These are phyloP conservation scores for Coptodon rendalli DNA, from an alignment of 2,113 vertebrate genomes.

Conservation along the genomic window DNA sequence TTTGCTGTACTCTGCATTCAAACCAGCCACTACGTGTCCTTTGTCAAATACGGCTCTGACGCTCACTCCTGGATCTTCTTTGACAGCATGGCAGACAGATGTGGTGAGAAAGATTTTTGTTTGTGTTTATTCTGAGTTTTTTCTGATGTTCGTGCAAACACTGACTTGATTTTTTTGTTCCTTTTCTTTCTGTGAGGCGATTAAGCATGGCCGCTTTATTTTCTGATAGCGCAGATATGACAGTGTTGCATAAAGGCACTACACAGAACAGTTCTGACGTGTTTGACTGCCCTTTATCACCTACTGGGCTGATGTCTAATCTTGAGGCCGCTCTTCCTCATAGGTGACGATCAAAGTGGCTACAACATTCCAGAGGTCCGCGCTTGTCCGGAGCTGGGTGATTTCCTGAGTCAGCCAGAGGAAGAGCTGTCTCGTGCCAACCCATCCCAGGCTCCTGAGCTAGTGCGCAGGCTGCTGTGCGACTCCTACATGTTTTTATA, in stretches of 20 bases:
- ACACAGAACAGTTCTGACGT: conserved; percentile 14
- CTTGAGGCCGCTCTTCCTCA: background rate
- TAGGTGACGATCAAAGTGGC: conserved; percentile 69
- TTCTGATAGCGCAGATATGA: conserved; percentile 4
- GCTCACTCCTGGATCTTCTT: conserved; percentile 77
- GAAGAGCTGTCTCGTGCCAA: conserved; percentile 49
- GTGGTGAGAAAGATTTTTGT: conserved; percentile 47
- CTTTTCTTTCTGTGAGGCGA: background rate
- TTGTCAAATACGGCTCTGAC: conserved; percentile 71
- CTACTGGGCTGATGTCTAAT: conserved; percentile 28
- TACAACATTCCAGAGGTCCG: conserved; percentile 72
- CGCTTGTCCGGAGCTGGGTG: conserved; percentile 72
- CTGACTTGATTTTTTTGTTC: background rate
- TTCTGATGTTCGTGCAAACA: background rate
- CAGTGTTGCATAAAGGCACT: conserved; percentile 12
- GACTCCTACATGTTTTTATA: conserved; percentile 79
- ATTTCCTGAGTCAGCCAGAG: conserved; percentile 69
- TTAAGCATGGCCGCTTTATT: background rate
- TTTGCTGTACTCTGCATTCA: conserved; percentile 79
- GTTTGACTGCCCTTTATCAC: conserved; percentile 18
- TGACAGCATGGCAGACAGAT: conserved; percentile 80
- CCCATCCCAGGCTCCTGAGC: conserved; percentile 51
- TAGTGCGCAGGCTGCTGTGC: conserved; percentile 69
- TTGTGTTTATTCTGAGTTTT: background rate
- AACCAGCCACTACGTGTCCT: conserved; percentile 80